Base-by-base conservation (phyloP, 2,797 vertebrate genomes). In the Typhlichthys eigenmanni region DNA sequence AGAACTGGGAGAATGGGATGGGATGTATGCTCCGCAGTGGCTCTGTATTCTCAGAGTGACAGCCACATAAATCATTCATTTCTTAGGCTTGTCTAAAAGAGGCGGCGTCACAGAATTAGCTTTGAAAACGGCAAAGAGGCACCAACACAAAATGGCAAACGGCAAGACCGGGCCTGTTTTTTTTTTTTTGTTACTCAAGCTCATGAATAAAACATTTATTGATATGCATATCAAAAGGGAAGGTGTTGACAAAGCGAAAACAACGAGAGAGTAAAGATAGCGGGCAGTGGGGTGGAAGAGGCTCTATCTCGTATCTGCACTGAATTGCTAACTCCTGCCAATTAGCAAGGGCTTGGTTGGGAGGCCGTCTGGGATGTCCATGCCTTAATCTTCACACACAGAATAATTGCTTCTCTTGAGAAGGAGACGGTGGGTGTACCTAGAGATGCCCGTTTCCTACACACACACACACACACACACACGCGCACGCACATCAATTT, bases 341-440 rank as follows among this genome's bases (percentile, higher is more conserved):
- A 91, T 92, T 92, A 93, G 85, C 83, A 74, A 68, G 84, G 88
- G 85, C 82, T 87, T 62, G 82, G 77, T 85, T 85, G 50, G 0
- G 49, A 70, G 77, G 74, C 73, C 77, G 66, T 87, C 85, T 88
- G 84, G 90, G 91, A 71, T 62, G 64, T 75, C 84, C 66, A 69
- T 55, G 68, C 74, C 52, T 78, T 85, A 76, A 81, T 79, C 71
- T 81, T 80, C 81, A 88, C 68, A 16, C 65, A 63, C 80, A 90
- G 76, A 87, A 78, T 95, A 95, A 97, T 94, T 95, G 89, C 76
- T 71, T 89, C 95, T 92, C 92, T 50, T 70, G 94, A 93, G 95
- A 91, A 87, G 63, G 80, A 66, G 68, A 67, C 91, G 87, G 80
- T 86, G 81, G 86, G 55, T 68, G 16, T 71, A 91, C 87, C 88